Conservation (phyloP, 53 echinoderm and acorn worm species). For the Temnopleurus reevesii region DNA sequence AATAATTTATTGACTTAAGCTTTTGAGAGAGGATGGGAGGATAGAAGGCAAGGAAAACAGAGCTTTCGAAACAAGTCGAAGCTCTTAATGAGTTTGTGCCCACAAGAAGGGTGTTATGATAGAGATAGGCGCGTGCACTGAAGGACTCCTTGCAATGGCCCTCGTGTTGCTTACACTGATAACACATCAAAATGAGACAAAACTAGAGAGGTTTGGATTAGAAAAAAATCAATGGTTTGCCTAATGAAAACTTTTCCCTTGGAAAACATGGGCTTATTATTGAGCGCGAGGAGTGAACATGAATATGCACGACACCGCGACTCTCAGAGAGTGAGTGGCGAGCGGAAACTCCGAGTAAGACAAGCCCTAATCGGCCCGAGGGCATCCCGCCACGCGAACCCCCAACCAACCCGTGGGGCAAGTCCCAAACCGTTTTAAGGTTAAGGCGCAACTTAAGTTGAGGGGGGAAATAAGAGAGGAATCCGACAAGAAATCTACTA, state of each 20-base stretch:
- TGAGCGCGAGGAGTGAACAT: slow-evolving; percentile 58
- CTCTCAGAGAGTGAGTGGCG: slow-evolving; percentile 46
- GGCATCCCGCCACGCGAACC: slow-evolving; percentile 56
- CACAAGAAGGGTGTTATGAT: slow-evolving; percentile 20
- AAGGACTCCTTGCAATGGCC: background rate
- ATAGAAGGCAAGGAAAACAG: slow-evolving; percentile 17
- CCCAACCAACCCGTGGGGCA: slow-evolving; percentile 42
- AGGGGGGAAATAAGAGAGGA: slow-evolving; percentile 3
- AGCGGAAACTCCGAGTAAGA: slow-evolving; percentile 59
- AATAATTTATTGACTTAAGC: slow-evolving; percentile 30
- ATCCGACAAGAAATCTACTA: slow-evolving; percentile 17
- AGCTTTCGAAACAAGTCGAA: slow-evolving; percentile 42
- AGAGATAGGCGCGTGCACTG: background rate
- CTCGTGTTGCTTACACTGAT: slow-evolving; percentile 46
- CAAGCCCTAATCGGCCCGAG: slow-evolving; percentile 56
- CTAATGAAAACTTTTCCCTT: slow-evolving; percentile 62
- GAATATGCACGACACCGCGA: slow-evolving; percentile 52
- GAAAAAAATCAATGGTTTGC: slow-evolving; percentile 58
- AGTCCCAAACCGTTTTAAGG: slow-evolving; percentile 36
- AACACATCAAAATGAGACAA: slow-evolving; percentile 59
- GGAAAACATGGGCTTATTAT: slow-evolving; percentile 54
- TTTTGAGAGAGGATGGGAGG: slow-evolving; percentile 24
- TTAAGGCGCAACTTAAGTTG: background rate
- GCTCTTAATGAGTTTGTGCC: slow-evolving; percentile 11
- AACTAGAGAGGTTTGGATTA: slow-evolving; percentile 55